phyloP scores from a whole-genome alignment of 1,140 invertebrate genomes.

The Zaprionus davidi region DNA sequence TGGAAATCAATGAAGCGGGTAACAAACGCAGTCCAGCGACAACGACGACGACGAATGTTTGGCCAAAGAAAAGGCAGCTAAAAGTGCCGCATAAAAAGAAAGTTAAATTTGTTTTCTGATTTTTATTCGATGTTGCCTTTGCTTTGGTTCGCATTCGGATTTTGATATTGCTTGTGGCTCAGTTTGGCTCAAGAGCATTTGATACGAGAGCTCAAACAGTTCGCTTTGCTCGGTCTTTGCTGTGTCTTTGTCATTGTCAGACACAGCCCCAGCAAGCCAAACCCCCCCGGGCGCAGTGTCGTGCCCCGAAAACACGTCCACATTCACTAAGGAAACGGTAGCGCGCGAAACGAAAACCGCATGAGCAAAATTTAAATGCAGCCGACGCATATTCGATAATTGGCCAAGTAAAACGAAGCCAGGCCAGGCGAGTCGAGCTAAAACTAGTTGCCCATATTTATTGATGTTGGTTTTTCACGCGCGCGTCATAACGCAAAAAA shows the following conservation, averaged over 20 bases:
- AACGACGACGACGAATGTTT: constrained; percentile 58
- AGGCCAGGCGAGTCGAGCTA: not conserved
- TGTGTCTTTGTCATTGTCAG: constrained; percentile 33
- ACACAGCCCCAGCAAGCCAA: not conserved
- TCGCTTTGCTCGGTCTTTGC: not conserved
- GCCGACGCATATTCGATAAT: constrained; percentile 38
- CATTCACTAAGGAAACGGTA: constrained; percentile 47
- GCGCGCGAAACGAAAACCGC: not conserved
- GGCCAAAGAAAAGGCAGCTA: constrained; percentile 64
- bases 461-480: constrained; percentile 41
- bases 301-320: constrained; percentile 18
- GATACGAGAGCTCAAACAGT: constrained; percentile 12
- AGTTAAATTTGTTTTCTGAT: constrained; percentile 55
- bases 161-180: constrained; percentile 15
- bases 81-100: constrained; percentile 79
- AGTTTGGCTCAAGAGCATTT: constrained; percentile 18
- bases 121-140: constrained; percentile 39
- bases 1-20: constrained; percentile 76
- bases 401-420: constrained; percentile 18
- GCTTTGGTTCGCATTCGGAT: constrained; percentile 45
- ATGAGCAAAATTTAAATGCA: constrained; percentile 40
- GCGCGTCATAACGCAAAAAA: constrained; percentile 46
- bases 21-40: constrained; percentile 45
- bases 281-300: not conserved
- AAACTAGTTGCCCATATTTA: constrained; percentile 35